phyloP scores from a whole-genome alignment of 2,888 invertebrate genomes.

The Eupithecia pulchellata region DNA sequence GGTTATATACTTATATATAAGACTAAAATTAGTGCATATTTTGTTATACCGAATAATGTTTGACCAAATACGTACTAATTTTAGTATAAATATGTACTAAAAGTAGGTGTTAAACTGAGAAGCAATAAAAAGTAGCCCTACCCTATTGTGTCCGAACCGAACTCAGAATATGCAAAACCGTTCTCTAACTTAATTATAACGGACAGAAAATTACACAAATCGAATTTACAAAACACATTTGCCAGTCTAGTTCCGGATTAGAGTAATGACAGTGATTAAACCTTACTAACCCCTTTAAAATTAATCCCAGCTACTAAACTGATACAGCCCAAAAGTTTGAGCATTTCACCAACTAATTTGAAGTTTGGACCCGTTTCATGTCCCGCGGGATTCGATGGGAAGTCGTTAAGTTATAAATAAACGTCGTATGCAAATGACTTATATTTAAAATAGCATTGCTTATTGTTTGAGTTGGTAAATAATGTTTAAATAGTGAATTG shows the following conservation, averaged over 20 bases:
- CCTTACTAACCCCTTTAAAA: conserved; percentile 52
- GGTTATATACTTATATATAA: too few species aligned
- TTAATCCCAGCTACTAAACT: conserved; percentile 57
- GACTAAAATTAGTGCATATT: too few species aligned
- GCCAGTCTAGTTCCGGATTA: conserved; percentile 35
- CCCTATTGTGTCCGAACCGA: neutral
- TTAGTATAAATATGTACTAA: too few species aligned
- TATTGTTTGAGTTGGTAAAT: neutral
- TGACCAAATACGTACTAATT: too few species aligned
- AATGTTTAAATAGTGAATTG: neutral
- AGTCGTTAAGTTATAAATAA: conserved; percentile 52
- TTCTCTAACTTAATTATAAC: neutral
- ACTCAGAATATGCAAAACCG: neutral
- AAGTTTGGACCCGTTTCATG: conserved; percentile 57
- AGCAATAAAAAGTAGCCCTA: too few species aligned
- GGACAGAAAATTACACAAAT: conserved; percentile 24
- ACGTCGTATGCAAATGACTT: conserved; percentile 43
- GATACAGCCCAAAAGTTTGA: conserved; percentile 68
- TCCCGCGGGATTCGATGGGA: conserved; percentile 56
- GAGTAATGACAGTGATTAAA: conserved; percentile 47
- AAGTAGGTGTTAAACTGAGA: too few species aligned
- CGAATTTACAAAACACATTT: conserved; percentile 25
- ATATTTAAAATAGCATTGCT: conserved; percentile 21
- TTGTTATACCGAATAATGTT: too few species aligned
- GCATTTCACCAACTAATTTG: conserved; percentile 66